Evolutionary conservation across 2,888 invertebrate genomes (phyloP).

Genomic region (Caenorhabditis sinica): DNA sequence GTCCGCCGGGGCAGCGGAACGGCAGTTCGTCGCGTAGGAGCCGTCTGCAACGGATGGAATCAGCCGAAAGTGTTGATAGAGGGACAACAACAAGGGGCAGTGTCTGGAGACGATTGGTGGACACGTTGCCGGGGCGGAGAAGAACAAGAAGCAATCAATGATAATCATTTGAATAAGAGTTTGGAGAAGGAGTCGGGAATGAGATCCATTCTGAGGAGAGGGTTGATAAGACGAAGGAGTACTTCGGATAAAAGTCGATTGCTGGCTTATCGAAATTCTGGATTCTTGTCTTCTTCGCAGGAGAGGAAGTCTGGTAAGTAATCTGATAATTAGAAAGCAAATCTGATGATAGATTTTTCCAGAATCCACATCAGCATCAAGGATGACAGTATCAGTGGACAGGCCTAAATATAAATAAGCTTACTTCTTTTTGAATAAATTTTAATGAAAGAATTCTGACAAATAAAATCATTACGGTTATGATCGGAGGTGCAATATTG

Average conservation of each 20-base stretch:
- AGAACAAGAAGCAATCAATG: constrained; percentile 36
- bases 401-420: constrained; percentile 42
- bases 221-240: constrained; percentile 51
- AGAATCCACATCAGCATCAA: constrained; percentile 32
- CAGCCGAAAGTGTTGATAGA: constrained; percentile 34
- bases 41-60: constrained; percentile 24
- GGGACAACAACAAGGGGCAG: constrained; percentile 42
- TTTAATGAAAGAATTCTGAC: no score
- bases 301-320: constrained; percentile 41
- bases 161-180: constrained; percentile 53
- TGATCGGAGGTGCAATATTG: no score
- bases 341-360: not conserved
- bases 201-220: constrained; percentile 40
- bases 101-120: constrained; percentile 68
- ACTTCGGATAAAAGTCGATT: constrained; percentile 61
- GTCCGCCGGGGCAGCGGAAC: constrained; percentile 69
- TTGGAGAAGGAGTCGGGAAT: no score
- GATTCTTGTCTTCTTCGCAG: constrained; percentile 57
- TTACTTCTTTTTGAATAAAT: no score
- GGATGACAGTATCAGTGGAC: constrained; percentile 62
- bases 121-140: constrained; percentile 35
- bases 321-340: not conserved
- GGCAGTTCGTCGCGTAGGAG: constrained; percentile 47
- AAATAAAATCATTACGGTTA: no score
- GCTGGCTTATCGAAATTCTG: constrained; percentile 58